These are phyloP conservation scores for Brachystomella parvula DNA, from an alignment of 1,140 invertebrate species.

Conservation along the genomic window DNA sequence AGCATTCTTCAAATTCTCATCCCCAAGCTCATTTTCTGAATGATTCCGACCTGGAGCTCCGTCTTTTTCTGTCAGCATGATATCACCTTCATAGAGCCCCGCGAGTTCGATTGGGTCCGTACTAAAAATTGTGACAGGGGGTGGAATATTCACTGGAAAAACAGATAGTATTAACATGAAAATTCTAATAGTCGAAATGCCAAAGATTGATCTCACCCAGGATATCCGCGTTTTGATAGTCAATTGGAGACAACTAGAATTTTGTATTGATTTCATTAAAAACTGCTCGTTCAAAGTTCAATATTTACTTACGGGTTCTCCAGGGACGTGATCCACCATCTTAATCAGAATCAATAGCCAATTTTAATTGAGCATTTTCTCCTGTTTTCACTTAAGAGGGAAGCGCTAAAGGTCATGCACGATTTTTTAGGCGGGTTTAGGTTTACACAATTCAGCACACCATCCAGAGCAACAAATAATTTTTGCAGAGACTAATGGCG, in stretches of 20 bases:
- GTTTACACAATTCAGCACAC: no score
- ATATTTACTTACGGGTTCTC: slow-evolving; percentile 5
- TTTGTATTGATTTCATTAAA: not conserved
- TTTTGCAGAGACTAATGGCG: no score
- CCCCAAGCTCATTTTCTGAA: not conserved
- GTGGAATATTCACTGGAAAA: slow-evolving; percentile 1
- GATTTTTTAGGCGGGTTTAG: no score
- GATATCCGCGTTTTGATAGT: slow-evolving; percentile 39
- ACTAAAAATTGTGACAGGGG: slow-evolving; percentile 3
- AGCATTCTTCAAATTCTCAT: slow-evolving; percentile 23
- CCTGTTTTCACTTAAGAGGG: no score
- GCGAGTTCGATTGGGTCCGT: slow-evolving; percentile 42
- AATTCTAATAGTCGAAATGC: not conserved
- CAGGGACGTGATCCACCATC: slow-evolving; percentile 3
- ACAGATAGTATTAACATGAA: not conserved
- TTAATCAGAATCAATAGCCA: not conserved
- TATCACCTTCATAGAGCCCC: slow-evolving; percentile 43
- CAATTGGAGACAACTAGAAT: slow-evolving; percentile 36
- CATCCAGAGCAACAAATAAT: no score
- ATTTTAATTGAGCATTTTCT: not conserved
- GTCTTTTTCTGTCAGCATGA: slow-evolving; percentile 24
- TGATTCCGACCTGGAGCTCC: not conserved
- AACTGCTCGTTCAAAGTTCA: slow-evolving; percentile 14
- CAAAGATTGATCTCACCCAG: slow-evolving; percentile 30
- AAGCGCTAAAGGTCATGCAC: no score